Evolutionary conservation across 2,888 invertebrate species (phyloP).

Genomic region (Trypoxylon attenuatum): DNA sequence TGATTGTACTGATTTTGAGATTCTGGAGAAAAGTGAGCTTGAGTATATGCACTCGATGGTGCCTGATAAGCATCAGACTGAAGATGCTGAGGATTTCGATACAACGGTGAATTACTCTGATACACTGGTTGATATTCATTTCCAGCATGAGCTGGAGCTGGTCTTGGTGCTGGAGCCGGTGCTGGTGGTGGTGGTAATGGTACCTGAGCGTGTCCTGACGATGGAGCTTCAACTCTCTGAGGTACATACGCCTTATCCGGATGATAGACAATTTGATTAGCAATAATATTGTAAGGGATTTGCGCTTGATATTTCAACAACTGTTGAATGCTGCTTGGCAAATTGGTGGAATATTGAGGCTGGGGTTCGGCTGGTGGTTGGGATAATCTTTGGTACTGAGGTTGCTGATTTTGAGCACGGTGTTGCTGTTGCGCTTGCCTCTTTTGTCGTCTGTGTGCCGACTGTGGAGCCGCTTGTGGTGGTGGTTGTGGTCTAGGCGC

Average conservation of each 20-base stretch:
- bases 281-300: slow-evolving; percentile 69
- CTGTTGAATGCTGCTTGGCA: slow-evolving; percentile 63
- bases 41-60: not conserved
- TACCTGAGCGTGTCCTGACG: not conserved
- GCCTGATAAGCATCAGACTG: slow-evolving; percentile 22
- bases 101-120: not conserved
- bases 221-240: slow-evolving; percentile 58
- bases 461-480: no score
- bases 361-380: slow-evolving; percentile 57
- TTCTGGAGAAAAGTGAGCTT: slow-evolving; percentile 2
- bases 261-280: slow-evolving; percentile 64
- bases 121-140: slow-evolving; percentile 2
- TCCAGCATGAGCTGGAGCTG: not conserved
- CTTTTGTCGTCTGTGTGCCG: not conserved
- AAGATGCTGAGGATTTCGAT: not conserved
- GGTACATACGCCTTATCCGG: slow-evolving; percentile 69
- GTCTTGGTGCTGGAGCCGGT: slow-evolving; percentile 12
- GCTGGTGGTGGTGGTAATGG: slow-evolving; percentile 4
- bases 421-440: slow-evolving; percentile 26
- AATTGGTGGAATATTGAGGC: slow-evolving; percentile 65
- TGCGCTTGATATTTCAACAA: slow-evolving; percentile 66
- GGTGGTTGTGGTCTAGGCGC: slow-evolving; percentile 4
- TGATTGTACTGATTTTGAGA: slow-evolving; percentile 4
- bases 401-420: slow-evolving; percentile 10
- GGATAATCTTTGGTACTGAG: slow-evolving; percentile 56